Evolutionary conservation across 2,113 vertebrate genomes (phyloP).

Genomic region (Phodopus roborovskii): DNA sequence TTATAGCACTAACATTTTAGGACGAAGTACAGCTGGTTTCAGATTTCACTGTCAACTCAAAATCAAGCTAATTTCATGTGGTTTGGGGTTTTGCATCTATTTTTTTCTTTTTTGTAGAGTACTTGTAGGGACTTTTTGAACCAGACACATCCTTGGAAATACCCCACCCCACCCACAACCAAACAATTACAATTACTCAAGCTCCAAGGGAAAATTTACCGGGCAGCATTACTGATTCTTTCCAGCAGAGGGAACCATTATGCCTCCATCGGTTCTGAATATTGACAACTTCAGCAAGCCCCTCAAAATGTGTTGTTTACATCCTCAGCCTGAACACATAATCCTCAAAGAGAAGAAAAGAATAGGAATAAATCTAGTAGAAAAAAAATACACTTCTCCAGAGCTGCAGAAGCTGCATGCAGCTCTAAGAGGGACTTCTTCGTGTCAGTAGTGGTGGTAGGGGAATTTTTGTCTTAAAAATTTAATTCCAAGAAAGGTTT

Average conservation of each 20-base stretch:
- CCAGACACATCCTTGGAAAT: constrained; percentile 58
- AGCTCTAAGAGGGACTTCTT: neutral
- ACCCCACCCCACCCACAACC: neutral
- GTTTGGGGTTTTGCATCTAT: constrained; percentile 71
- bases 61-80: constrained; percentile 80
- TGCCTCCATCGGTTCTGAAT: constrained; percentile 18
- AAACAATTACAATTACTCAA: neutral
- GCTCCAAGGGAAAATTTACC: neutral
- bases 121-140: constrained; percentile 68
- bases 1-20: constrained; percentile 75
- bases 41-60: constrained; percentile 77
- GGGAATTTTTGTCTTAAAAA: neutral
- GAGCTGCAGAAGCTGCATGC: constrained; percentile 17
- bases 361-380: neutral
- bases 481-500: neutral
- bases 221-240: constrained; percentile 13
- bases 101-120: constrained; percentile 40
- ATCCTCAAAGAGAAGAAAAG: constrained; percentile 21
- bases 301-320: neutral
- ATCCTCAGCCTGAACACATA: neutral
- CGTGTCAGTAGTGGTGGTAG: neutral
- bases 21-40: constrained; percentile 79
- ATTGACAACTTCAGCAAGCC: neutral
- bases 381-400: constrained; percentile 25
- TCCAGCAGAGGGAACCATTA: constrained; percentile 75